Evolutionary conservation across 2,888 invertebrate species (phyloP).

Genomic region (Aproaerema taeniolella): DNA sequence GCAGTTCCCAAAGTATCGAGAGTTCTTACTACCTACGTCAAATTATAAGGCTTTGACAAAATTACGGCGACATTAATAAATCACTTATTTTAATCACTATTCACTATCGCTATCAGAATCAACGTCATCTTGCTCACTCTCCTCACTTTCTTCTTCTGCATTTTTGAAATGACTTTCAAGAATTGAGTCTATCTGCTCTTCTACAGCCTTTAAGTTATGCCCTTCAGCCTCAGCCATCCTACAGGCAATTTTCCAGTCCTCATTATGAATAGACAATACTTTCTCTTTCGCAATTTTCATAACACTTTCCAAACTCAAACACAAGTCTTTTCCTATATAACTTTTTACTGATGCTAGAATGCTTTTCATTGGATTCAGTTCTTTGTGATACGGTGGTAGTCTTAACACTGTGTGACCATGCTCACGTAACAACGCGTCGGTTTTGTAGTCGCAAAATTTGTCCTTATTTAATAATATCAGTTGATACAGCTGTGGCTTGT

Average conservation of each 20-base stretch:
- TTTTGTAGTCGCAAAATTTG: slow-evolving; percentile 30
- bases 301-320: slow-evolving; percentile 26
- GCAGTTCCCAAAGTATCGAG: too few relatives aligned
- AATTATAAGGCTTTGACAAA: too few relatives aligned
- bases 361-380: slow-evolving; percentile 28
- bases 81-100: too few relatives aligned
- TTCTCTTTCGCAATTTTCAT: slow-evolving; percentile 31
- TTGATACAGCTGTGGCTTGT: slow-evolving; percentile 31
- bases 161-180: slow-evolving; percentile 28
- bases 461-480: slow-evolving; percentile 29
- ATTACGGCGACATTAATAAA: too few relatives aligned
- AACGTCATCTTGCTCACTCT: slow-evolving; percentile 28
- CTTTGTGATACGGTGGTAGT: slow-evolving; percentile 28
- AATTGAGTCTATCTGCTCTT: slow-evolving; percentile 32
- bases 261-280: slow-evolving; percentile 23
- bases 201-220: slow-evolving; percentile 29
- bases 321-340: slow-evolving; percentile 27
- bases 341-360: slow-evolving; percentile 23
- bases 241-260: slow-evolving; percentile 28
- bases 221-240: slow-evolving; percentile 29
- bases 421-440: slow-evolving; percentile 26
- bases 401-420: slow-evolving; percentile 28
- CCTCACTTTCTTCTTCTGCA: slow-evolving; percentile 25
- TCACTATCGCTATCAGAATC: slow-evolving; percentile 32
- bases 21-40: too few relatives aligned